Base-by-base conservation (phyloP, 2,113 vertebrate genomes). In the Typhlomys cinereus region DNA sequence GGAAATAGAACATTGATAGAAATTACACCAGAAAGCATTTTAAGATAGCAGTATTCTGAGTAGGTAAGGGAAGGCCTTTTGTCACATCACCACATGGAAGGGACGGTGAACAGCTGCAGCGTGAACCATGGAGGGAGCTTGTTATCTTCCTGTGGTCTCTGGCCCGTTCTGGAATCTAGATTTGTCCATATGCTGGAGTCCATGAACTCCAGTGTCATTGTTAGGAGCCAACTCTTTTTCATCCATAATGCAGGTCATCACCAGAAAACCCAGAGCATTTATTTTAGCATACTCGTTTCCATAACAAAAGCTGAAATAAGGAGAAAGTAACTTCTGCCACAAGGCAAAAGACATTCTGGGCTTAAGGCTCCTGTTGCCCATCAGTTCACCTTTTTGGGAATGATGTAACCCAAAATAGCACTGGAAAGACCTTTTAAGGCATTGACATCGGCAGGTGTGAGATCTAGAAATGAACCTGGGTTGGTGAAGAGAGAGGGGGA, bases 11-110 rank as follows among this genome's bases (percentile, higher is more conserved):
- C 36, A 62, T 23, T 36, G n/a, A 67, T 5, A 50, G 87, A 67
- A 75, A 75, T 52, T 48, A 31, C 17, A 25, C 52, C 79, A 74
- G 48, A 89, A 80, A 67, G n/a, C 12, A n/a, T 44, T 64, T 89
- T n/a, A 61, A 81, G 21, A 2, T 31, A 44, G 25, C 59, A 4
- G 36, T 1, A n/a, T 17, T 31, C 74, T 78, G 71, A 34, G 36
- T 44, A 25, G 39, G 61, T 71, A 62, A 18, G 10, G 12, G 21
- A 39, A 3, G 14, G 67, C 73, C 10, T 27, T 25, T 52, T 59
- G 12, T 27, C 46, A 31, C 9, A 0, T 46, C 10, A 11, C 11
- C 29, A 1, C 11, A 1, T 20, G 7, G 20, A n/a, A 62, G 34
- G 17, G n/a, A 39, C 41, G 31, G 39, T 23, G 44, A 76, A 27